Conservation (phyloP, 2,888 invertebrate species). For the Ceriagrion tenellum region DNA sequence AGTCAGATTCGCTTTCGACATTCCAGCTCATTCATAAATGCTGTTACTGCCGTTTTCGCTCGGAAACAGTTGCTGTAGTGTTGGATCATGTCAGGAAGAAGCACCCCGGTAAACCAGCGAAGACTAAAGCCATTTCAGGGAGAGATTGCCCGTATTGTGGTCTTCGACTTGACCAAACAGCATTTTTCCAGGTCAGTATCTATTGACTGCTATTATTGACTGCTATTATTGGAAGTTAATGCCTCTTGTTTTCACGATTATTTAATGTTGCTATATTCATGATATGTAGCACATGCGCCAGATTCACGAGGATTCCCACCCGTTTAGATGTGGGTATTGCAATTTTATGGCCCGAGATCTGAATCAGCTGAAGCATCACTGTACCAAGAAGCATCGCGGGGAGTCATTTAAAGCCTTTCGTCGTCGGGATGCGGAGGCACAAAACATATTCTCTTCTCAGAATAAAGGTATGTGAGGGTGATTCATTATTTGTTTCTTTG, state of each 20-base stretch:
- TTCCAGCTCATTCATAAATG: conserved; percentile 54
- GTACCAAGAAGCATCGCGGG: conserved; percentile 71
- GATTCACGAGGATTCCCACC: conserved; percentile 71
- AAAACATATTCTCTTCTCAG: background rate
- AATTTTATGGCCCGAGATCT: conserved; percentile 72
- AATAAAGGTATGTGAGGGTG: background rate
- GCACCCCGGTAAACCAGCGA: conserved; percentile 44
- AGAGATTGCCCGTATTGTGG: conserved; percentile 67
- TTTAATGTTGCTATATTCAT: background rate
- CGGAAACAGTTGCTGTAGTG: background rate
- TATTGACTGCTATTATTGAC: background rate
- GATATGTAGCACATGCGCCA: conserved; percentile 70
- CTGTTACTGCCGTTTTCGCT: conserved; percentile 59
- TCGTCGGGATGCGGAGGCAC: background rate
- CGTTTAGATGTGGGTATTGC: conserved; percentile 72
- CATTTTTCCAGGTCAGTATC: conserved; percentile 69
- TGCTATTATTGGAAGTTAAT: background rate
- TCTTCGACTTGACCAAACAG: conserved; percentile 39
- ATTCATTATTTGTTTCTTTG: background rate
- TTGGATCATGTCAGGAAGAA: conserved; percentile 4
- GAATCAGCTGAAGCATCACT: conserved; percentile 72
- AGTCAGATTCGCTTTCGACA: background rate
- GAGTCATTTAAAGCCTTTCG: conserved; percentile 68
- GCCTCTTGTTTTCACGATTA: background rate
- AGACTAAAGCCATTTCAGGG: conserved; percentile 30